A percentile compares a stretch with the other conserved stretches of the same genome.
Evolutionary conservation across 53 echinoderm and acorn worm genomes (phyloP).

Genomic region (Mesocentrotus franciscanus): DNA sequence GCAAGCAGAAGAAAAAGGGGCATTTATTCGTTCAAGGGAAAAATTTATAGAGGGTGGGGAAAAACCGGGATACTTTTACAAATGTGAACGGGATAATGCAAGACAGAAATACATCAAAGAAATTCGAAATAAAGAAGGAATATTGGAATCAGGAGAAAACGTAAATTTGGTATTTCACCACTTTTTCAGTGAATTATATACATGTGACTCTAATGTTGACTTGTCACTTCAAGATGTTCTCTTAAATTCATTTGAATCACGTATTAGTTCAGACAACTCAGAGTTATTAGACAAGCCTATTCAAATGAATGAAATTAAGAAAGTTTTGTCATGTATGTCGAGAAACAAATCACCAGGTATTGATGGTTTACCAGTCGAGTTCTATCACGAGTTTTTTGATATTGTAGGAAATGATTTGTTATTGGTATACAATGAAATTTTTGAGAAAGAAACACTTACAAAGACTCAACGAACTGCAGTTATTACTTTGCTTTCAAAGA

Average conservation of each 20-base stretch:
- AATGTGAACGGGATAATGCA: slow-evolving; percentile 12
- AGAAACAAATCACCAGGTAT: not conserved
- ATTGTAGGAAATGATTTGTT: not conserved
- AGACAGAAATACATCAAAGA: not conserved
- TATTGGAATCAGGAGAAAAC: not conserved
- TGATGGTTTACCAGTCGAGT: not conserved
- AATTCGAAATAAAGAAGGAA: not conserved
- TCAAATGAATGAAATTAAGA: not conserved
- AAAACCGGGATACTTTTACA: slow-evolving; percentile 54
- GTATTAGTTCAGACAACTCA: not conserved
- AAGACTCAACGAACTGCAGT: not conserved
- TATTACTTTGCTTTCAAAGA: not conserved
- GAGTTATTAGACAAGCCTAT: slow-evolving; percentile 24
- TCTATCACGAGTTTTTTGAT: not conserved
- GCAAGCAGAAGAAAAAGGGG: slow-evolving; percentile 23
- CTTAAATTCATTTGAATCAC: not conserved
- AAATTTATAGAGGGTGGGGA: slow-evolving; percentile 65
- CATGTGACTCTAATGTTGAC: not conserved
- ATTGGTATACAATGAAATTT: not conserved
- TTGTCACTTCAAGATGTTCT: not conserved
- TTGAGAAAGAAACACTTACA: not conserved
- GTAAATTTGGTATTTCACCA: slow-evolving; percentile 29
- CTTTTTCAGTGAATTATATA: slow-evolving; percentile 44
- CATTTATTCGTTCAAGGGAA: too few species aligned
- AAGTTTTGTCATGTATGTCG: not conserved